A percentile compares a stretch with the other conserved stretches of the same genome.
Evolutionary conservation across 2,113 vertebrate species (phyloP).

Genomic region (Pelecanus crispus): DNA sequence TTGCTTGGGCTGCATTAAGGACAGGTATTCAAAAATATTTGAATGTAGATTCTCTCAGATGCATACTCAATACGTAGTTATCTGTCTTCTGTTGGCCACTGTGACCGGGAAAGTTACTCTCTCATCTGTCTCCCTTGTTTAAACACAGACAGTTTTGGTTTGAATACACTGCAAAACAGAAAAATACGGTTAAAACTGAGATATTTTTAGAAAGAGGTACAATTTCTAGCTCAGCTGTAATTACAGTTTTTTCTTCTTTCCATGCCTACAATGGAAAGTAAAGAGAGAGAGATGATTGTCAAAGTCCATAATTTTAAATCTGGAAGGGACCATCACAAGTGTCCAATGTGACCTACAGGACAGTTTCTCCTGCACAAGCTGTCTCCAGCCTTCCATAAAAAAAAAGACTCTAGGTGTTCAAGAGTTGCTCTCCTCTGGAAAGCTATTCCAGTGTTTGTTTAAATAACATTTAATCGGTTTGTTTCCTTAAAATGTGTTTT

Average conservation of each 20-base stretch:
- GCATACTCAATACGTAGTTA: background rate
- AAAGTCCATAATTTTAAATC: background rate
- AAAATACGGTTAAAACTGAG: background rate
- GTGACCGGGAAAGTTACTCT: background rate
- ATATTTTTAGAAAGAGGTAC: background rate
- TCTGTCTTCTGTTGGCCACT: background rate
- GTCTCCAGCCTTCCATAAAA: background rate
- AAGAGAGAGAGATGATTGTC: background rate
- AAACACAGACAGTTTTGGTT: background rate
- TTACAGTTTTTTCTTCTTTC: background rate
- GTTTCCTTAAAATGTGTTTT: background rate
- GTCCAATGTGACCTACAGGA: background rate
- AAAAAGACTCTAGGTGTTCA: background rate
- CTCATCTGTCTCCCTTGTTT: background rate
- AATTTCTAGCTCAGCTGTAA: background rate
- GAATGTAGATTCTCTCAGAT: background rate
- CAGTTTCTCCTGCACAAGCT: background rate
- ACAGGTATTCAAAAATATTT: background rate
- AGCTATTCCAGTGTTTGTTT: background rate
- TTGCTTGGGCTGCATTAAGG: background rate
- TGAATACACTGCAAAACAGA: background rate
- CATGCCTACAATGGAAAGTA: background rate
- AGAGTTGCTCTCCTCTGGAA: background rate
- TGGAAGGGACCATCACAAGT: background rate
- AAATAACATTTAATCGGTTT: background rate